Conservation (phyloP, 2,113 vertebrate genomes). For the Cyphomyrus discorhynchus region DNA sequence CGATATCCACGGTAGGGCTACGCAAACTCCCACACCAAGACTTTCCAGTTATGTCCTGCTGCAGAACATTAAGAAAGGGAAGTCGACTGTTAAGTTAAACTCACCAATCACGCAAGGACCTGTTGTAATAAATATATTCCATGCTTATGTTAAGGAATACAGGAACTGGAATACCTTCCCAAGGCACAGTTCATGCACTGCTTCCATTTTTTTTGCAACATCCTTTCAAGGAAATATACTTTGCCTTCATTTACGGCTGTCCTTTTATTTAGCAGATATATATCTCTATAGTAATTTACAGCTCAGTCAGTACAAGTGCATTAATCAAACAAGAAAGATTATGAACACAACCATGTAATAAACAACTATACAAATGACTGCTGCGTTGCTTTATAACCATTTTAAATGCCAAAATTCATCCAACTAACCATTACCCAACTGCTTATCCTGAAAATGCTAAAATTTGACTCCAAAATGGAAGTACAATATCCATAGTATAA, state of each 20-base stretch:
- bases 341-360: neutral
- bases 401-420: neutral
- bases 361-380: neutral
- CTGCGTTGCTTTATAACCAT: neutral
- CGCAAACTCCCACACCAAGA: neutral
- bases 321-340: neutral
- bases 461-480: neutral
- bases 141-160: neutral
- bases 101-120: neutral
- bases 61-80: slow-evolving; percentile 12
- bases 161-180: neutral
- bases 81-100: neutral
- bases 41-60: neutral
- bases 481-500: neutral
- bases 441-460: neutral
- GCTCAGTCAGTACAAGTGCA: neutral
- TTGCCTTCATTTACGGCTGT: neutral
- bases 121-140: neutral
- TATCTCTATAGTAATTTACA: neutral
- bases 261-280: neutral
- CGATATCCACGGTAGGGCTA: neutral
- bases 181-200: neutral
- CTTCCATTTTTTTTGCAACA: neutral
- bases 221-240: neutral
- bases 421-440: neutral